Base-by-base conservation (phyloP, 2,888 invertebrate species). In the Amaurobius ferox region DNA sequence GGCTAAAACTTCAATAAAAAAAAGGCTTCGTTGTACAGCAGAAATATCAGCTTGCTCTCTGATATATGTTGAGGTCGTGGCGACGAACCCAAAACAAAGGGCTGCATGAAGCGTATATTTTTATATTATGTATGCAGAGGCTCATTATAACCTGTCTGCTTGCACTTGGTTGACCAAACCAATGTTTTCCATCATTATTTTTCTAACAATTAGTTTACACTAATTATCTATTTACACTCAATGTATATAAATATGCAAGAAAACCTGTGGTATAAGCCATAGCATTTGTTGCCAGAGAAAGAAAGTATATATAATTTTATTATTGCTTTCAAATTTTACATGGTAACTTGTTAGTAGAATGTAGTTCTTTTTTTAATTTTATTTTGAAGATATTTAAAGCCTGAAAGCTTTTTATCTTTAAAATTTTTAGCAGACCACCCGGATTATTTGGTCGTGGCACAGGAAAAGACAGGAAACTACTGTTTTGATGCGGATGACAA, bases 191-290 rank as follows among this genome's bases (percentile, higher is more conserved):
- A 87, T 83, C 74, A 71, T 85, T 87, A 87, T 87, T 87, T 87
- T 87, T 87, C 87, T 87, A 87, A 87, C 77, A 79, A 85, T 85
- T 87, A 79, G 85, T 83, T 87, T 85, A 81, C 79, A 85, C 79
- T 83, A 87, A 87, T 87, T 87, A 85, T 85, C 79, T 87, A 87
- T 87, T 87, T 87, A 87, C 87, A 87, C 87, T 79, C 67, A 71
- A 74, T 87, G 87, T 87, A n/a, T n/a, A n/a, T n/a, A 87, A 87
- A 87, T 87, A 87, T 40, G 85, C 87, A 79, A 87, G 66, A 72
- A 87, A 74, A 78, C 44, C 70, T 78, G 67, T 64, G 73, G 62
- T 77, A 77, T 55, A 73, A 61, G 76, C 86, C 79, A 79, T 86
- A 79, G 78, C 62, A 86, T 85, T 85, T 74, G 86, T 79, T 76